phyloP scores from a whole-genome alignment of 2,797 vertebrate genomes.

The Acanthurus lineatus region DNA sequence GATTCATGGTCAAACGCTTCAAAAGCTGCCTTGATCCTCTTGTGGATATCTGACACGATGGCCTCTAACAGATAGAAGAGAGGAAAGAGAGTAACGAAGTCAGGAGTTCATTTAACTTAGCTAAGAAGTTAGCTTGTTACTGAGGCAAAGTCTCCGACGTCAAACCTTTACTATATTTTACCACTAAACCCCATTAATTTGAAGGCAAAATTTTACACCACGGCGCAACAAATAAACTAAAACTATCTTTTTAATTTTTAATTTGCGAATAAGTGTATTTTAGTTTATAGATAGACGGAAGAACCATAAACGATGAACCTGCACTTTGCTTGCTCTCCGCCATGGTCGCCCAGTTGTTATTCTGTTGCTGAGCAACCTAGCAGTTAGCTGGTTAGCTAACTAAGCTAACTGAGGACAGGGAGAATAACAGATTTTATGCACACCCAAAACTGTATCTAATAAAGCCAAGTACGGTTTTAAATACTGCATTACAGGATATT shows the following conservation, averaged over 20 bases:
- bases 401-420: background rate
- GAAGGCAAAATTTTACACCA: too few species aligned
- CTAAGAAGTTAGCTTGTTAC: too few species aligned
- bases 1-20: slow-evolving; percentile 91
- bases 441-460: background rate
- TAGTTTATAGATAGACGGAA: too few species aligned
- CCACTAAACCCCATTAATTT: too few species aligned
- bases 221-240: too few species aligned
- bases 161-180: too few species aligned
- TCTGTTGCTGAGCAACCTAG: slow-evolving; percentile 73
- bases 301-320: slow-evolving; percentile 58
- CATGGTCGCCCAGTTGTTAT: slow-evolving; percentile 60
- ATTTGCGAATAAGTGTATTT: background rate
- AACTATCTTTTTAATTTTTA: background rate
- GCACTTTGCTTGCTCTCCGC: slow-evolving; percentile 58
- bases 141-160: too few species aligned
- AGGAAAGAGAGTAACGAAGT: background rate
- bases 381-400: too few species aligned
- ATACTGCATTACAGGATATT: background rate
- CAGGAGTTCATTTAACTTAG: too few species aligned
- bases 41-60: slow-evolving; percentile 81
- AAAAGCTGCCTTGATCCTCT: slow-evolving; percentile 91
- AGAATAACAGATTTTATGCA: background rate
- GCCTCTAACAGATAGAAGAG: slow-evolving; percentile 80
- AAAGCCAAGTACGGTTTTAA: background rate